Base-by-base conservation (phyloP, 1,140 invertebrate species). In the Bombus superbus region DNA sequence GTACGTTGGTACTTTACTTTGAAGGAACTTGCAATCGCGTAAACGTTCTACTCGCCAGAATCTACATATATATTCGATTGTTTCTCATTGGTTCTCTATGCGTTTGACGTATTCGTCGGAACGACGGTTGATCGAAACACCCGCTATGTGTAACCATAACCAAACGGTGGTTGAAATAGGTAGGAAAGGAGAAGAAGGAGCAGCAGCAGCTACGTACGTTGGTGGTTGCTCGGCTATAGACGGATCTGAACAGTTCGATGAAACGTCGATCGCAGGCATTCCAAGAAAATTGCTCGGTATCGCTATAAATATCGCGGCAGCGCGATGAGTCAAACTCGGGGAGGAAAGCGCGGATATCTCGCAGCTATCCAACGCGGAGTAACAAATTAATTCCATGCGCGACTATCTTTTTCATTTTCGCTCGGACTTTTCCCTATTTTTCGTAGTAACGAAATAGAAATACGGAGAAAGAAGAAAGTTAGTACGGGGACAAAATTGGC, bases 301-400 rank as follows among this genome's bases (percentile, higher is more conserved):
- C 28, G 86, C 82, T 87, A 85, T 85, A 80, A 87, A 87, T 80
- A 87, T 76, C 86, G 69, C 28, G 13, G 18, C 25, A n/a, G 32
- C 32, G 42, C 9, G 76, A 77, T 73, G 81, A 87, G 40, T 89
- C 88, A 77, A 81, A 44, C 42, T 47, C 32, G 3, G 47, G n/a
- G 44, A 35, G 59, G n/a, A 66, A 73, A 42, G 38, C n/a, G 32
- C 2, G 38, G 71, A 62, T 13, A 75, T 44, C 53, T 40, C 35
- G 47, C 69, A 66, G 76, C 38, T 72, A 64, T 57, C 22, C 75
- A 47, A 64, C 57, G 64, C 32, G 53, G 13, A 18, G 28, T 11
- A 13, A 71, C 35, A 35, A 47, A 76, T 83, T 76, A 66, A 74
- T 76, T 76, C 32, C 13, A 71, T 32, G 1, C 32, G 25, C n/a